Base-by-base conservation (phyloP, 2,888 invertebrate species). In the Adela reaumurella region DNA sequence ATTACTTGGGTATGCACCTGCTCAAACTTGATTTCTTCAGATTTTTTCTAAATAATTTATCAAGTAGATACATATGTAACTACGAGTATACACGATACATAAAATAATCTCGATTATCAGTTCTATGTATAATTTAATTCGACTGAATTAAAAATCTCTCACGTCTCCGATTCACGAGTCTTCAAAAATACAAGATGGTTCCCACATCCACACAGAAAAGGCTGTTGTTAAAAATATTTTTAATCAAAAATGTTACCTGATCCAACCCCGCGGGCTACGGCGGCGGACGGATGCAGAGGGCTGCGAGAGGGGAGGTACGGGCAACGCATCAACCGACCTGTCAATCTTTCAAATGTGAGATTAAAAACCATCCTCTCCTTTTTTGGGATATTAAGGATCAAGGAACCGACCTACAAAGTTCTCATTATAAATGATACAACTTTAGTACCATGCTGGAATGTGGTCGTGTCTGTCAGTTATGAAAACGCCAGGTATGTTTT, bases 221-320 rank as follows among this genome's bases (percentile, higher is more conserved):
- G 61, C 65, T 66, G 71, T 72, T 64, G 74, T 76, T 74, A 72
- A 74, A 76, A 35, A 74, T 70, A 73, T 74, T 74, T 74, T 74
- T 76, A 78, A 77, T 76, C 76, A 77, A 74, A 70, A 63, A 68
- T 71, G 70, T 70, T 74, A 77, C 77, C 77, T 76, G 77, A 65
- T 65, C 62, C 58, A 57, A 56, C 63, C 62, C 62, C 55, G 58
- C 57, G 62, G 62, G 64, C 62, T 64, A 62, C 62, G 62, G 62
- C 64, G 62, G 65, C 62, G 62, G 35, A 64, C 62, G 64, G 65
- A 61, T 24, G 43, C 41, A 18, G 35, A 57, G 57, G 35, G 5
- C 24, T 24, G 24, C 4, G 8, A 62, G 62, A 63, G 62, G 65
- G 63, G 62, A 20, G 65, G 62, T 64, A 64, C 61, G 43, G 29